A percentile compares a stretch with the other conserved stretches of the same genome.
Conservation (phyloP, 1,140 invertebrate genomes). For the Antheraea mylitta region DNA sequence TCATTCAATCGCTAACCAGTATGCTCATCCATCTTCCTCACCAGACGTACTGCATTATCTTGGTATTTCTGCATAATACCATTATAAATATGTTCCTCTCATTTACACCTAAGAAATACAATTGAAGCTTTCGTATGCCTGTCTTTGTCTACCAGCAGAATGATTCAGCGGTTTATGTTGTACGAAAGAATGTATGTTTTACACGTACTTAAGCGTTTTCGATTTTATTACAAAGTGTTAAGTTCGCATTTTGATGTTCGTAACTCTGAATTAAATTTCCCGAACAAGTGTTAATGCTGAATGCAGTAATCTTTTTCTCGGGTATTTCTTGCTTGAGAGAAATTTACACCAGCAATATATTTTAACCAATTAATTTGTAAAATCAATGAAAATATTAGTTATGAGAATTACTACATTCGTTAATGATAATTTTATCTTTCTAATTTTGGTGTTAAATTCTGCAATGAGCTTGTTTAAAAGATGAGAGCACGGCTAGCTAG, state of each 20-base stretch:
- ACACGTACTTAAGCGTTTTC: slow-evolving; percentile 22
- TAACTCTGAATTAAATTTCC: slow-evolving; percentile 57
- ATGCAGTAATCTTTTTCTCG: slow-evolving; percentile 59
- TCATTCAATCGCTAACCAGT: slow-evolving; percentile 63
- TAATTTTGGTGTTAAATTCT: too few relatives aligned
- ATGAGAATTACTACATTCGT: too few relatives aligned
- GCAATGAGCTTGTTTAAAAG: too few relatives aligned
- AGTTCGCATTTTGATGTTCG: slow-evolving; percentile 27
- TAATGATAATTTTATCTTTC: background rate
- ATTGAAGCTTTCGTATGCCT: slow-evolving; percentile 21
- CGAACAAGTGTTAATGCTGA: slow-evolving; percentile 57
- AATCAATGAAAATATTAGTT: too few relatives aligned
- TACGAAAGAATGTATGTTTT: slow-evolving; percentile 44
- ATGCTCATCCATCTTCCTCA: slow-evolving; percentile 70
- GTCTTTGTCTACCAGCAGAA: slow-evolving; percentile 51
- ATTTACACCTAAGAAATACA: slow-evolving; percentile 20
- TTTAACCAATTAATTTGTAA: background rate
- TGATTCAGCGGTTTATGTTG: slow-evolving; percentile 54
- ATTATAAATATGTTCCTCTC: slow-evolving; percentile 36
- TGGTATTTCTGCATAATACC: slow-evolving; percentile 36
- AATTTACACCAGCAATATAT: background rate
- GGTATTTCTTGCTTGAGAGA: slow-evolving; percentile 31
- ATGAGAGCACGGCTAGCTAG: too few relatives aligned
- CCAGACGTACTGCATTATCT: slow-evolving; percentile 55
- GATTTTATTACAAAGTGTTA: slow-evolving; percentile 18